Evolutionary conservation across 2,888 invertebrate genomes (phyloP).

Genomic region (Drosophila macrospina): DNA sequence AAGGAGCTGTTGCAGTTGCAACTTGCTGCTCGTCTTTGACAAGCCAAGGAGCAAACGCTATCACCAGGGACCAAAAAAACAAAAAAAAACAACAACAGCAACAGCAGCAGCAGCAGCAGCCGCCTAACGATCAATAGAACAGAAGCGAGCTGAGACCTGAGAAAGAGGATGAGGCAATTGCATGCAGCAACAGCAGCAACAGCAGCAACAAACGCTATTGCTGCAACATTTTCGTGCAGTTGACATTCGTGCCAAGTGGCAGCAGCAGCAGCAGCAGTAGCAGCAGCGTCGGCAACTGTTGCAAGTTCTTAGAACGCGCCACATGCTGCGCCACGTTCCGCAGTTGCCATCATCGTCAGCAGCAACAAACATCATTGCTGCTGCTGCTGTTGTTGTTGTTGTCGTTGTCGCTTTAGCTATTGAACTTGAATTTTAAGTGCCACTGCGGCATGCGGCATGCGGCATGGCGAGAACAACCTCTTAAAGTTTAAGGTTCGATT

Average conservation of each 20-base stretch:
- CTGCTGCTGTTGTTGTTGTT: slow-evolving; percentile 32
- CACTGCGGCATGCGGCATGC: slow-evolving; percentile 18
- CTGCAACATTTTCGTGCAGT: slow-evolving; percentile 78
- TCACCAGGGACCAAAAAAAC: slow-evolving; percentile 73
- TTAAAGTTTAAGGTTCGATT: slow-evolving; percentile 42
- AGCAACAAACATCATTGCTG: slow-evolving; percentile 18
- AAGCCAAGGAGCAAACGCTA: slow-evolving; percentile 79
- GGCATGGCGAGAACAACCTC: slow-evolving; percentile 29
- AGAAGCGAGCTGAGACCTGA: slow-evolving; percentile 57
- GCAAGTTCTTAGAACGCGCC: slow-evolving; percentile 80
- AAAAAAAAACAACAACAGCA: slow-evolving; percentile 36
- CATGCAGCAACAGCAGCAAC: slow-evolving; percentile 47
- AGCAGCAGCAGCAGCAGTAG: slow-evolving; percentile 48
- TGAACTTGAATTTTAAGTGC: slow-evolving; percentile 79
- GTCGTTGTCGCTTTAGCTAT: slow-evolving; percentile 54
- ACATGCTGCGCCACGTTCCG: slow-evolving; percentile 78
- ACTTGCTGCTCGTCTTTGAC: slow-evolving; percentile 71
- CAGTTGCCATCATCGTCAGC: slow-evolving; percentile 50
- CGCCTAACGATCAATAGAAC: slow-evolving; percentile 80
- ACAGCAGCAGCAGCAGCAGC: slow-evolving; percentile 45
- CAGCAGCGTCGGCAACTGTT: slow-evolving; percentile 72
- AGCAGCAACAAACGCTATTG: slow-evolving; percentile 41
- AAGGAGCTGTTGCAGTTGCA: slow-evolving; percentile 43
- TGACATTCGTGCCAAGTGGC: slow-evolving; percentile 80
- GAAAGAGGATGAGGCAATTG: slow-evolving; percentile 59